Percentiles rank a stretch among this genome's conserved stretches.
phyloP scores from a whole-genome alignment of 2,797 vertebrate genomes.

The Lacerta bilineata region DNA sequence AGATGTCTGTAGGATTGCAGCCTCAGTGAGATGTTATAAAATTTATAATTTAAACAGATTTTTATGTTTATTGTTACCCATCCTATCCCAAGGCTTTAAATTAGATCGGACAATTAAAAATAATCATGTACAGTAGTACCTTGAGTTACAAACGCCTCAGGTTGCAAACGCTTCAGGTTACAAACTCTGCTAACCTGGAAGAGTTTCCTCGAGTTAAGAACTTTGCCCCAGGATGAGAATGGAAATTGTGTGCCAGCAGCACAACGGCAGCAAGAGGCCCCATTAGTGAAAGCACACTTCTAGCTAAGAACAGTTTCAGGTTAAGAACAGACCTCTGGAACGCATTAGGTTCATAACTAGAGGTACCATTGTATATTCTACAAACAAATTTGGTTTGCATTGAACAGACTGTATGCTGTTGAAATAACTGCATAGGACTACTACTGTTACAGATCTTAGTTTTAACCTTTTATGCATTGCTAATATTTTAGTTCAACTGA shows the following conservation, averaged over 20 bases:
- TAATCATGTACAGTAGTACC: neutral
- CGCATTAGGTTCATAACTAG: too few species aligned
- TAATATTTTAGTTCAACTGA: neutral
- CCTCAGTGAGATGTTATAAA: neutral
- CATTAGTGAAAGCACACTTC: too few species aligned
- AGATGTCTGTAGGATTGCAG: neutral
- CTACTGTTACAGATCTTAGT: neutral
- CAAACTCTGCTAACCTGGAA: too few species aligned
- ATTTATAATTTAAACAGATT: conserved; percentile 5
- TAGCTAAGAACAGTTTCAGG: too few species aligned
- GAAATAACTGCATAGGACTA: conserved; percentile 19
- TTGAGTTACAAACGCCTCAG: too few species aligned
- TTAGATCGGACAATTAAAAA: neutral
- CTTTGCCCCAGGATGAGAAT: too few species aligned
- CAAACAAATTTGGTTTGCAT: neutral
- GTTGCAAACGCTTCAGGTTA: too few species aligned
- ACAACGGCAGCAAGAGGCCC: too few species aligned
- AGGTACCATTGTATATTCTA: neutral
- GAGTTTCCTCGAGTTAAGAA: too few species aligned
- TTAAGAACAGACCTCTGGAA: too few species aligned
- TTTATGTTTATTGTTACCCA: neutral
- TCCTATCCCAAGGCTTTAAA: neutral
- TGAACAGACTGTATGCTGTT: neutral
- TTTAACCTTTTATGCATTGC: neutral
- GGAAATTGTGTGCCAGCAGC: too few species aligned